Conservation (phyloP, 2,113 vertebrate genomes). For the Elephas maximus region DNA sequence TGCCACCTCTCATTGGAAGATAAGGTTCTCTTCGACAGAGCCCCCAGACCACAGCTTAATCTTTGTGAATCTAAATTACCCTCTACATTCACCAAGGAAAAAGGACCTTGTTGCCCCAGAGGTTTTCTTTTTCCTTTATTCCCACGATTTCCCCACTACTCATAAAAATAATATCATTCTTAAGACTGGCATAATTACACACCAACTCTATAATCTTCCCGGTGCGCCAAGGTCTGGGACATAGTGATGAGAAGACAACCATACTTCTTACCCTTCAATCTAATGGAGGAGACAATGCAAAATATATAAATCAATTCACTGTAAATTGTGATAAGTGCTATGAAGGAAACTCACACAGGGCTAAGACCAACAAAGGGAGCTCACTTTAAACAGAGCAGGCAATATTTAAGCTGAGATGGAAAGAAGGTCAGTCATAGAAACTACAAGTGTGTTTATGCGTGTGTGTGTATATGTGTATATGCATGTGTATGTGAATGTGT, state of each 20-base stretch:
- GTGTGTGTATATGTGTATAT: not conserved
- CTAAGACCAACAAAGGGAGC: not conserved
- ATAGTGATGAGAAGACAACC: not conserved
- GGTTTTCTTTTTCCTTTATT: slow-evolving; percentile 15
- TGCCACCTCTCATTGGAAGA: not conserved
- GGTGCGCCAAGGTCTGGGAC: not conserved
- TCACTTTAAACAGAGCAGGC: not conserved
- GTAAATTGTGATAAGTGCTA: not conserved
- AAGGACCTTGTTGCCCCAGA: not conserved
- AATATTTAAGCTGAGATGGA: not conserved
- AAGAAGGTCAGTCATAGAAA: not conserved
- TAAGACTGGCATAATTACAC: not conserved
- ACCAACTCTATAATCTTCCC: not conserved
- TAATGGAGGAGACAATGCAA: not conserved
- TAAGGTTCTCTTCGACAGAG: not conserved
- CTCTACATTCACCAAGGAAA: slow-evolving; percentile 34
- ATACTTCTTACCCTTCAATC: not conserved
- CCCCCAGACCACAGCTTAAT: not conserved
- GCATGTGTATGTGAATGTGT: fast-evolving
- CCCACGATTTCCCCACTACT: slow-evolving; percentile 14
- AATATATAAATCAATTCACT: not conserved
- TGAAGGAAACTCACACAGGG: not conserved
- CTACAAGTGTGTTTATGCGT: not conserved
- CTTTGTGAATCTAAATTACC: not conserved
- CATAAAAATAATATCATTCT: slow-evolving; percentile 35